These are phyloP conservation scores for Thamnophis sirtalis DNA, from an alignment of 2,113 vertebrate genomes.

Conservation along the genomic window DNA sequence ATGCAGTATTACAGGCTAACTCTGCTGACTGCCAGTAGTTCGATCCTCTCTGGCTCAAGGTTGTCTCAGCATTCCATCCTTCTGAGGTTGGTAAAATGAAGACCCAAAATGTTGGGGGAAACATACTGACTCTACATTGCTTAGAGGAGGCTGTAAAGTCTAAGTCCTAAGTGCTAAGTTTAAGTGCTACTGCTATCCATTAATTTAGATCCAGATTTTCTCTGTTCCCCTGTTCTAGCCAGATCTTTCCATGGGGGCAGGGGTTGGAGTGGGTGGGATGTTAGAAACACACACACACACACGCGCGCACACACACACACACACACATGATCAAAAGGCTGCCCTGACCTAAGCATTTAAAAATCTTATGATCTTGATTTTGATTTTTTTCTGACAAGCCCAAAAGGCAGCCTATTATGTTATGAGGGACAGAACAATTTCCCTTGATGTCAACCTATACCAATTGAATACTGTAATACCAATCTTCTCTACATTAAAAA, in stretches of 20 bases:
- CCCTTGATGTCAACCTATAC: background rate
- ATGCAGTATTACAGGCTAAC: background rate
- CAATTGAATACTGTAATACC: background rate
- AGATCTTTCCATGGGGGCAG: background rate
- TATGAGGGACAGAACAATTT: background rate
- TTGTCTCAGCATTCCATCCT: background rate
- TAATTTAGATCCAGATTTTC: background rate
- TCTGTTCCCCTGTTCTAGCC: background rate
- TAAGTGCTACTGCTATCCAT: background rate
- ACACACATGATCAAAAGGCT: background rate
- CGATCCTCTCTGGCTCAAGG: background rate
- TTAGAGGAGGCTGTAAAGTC: background rate
- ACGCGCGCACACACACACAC: too few species aligned
- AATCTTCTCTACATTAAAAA: slow-evolving; percentile 1
- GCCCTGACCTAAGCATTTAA: background rate
- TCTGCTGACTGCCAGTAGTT: background rate
- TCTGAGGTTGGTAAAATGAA: background rate
- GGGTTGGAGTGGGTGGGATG: background rate
- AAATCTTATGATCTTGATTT: background rate
- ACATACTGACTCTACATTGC: background rate
- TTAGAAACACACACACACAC: background rate
- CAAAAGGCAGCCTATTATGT: background rate
- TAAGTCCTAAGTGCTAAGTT: background rate
- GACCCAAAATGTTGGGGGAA: background rate
- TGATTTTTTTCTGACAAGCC: background rate